Evolutionary conservation across 1,140 invertebrate genomes (phyloP).

Genomic region (Aporrectodea caliginosa): DNA sequence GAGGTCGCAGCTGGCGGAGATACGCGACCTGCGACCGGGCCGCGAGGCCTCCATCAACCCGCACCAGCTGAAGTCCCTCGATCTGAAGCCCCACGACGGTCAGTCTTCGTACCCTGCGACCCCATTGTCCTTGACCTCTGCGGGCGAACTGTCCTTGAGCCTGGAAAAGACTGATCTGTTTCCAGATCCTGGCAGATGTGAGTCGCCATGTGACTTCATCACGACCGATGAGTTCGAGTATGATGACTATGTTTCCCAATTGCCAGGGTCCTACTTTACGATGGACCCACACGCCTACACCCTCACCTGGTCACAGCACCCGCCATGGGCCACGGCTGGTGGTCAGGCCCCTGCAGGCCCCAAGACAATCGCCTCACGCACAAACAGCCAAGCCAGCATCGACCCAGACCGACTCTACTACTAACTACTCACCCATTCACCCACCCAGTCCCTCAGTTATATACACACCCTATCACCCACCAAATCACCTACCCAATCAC

Average conservation of each 20-base stretch:
- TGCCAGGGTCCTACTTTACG: constrained; percentile 32
- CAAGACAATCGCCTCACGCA: background rate
- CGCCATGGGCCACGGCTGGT: background rate
- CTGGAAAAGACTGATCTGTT: background rate
- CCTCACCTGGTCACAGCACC: constrained; percentile 27
- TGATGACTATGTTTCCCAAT: constrained; percentile 29
- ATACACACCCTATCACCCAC: too few species aligned
- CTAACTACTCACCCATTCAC: too few species aligned
- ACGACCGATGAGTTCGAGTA: constrained; percentile 30
- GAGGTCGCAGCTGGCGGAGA: background rate
- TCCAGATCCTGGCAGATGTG: background rate
- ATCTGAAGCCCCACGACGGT: constrained; percentile 51
- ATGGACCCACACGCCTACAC: constrained; percentile 34
- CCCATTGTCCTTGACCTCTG: background rate
- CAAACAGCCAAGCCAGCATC: background rate
- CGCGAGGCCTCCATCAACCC: constrained; percentile 41
- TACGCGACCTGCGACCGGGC: constrained; percentile 46
- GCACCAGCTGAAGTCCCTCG: background rate
- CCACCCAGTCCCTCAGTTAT: too few species aligned
- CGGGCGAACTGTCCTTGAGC: constrained; percentile 47
- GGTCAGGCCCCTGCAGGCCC: too few species aligned
- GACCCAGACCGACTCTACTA: background rate
- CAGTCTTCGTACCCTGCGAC: constrained; percentile 39
- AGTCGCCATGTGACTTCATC: constrained; percentile 9
- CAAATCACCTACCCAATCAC: too few species aligned